Evolutionary conservation across 2,888 invertebrate genomes (phyloP), one percentile per base, ranked within the genome.

Genomic region (Seira sanloemensis): DNA sequence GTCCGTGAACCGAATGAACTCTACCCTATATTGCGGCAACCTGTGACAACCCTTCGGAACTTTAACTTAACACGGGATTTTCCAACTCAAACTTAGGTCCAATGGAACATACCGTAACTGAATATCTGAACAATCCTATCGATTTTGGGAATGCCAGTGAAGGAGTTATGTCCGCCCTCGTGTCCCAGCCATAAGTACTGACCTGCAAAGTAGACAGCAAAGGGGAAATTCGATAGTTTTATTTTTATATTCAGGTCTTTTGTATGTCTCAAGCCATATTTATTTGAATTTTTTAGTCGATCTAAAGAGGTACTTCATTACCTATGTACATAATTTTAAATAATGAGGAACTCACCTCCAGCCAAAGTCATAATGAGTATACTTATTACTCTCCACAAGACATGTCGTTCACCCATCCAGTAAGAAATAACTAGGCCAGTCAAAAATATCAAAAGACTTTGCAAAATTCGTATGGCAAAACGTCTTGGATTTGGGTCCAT

Each of bases 121-220:
- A 89, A 75, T n/a, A 85, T 82, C 66, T 88, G 88, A 12, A 89
- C 50, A 71, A 88, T 78, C 27, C 86, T 79, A 72, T 89, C 89
- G 50, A 86, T 67, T 75, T 86, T 86, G 0, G 86, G 78, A 69
- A 78, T 86, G 18, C 89, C 89, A 7, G 89, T 89, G 7, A 89
- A 79, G 7, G 86, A 81, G 27, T 86, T 84, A 75, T 89, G 89
- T 9, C 89, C 88, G 9, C 82, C 87, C 71, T 89, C 89, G 74
- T 89, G 88, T 18, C 76, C 73, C 16, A 89, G 72, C 86, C 88
- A 88, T 2, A 86, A 84, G 37, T 74, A 81, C 24, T 88, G 82
- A 18, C 89, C 75, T 74, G 58, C 7, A 24, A 72, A 25, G n/a
- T 24, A 26, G 7, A 25, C 1, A 67, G 26, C n/a, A n/a, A n/a